A percentile compares a stretch with the other conserved stretches of the same genome.
Conservation (phyloP, 1,140 invertebrate species). For the Ephestia elutella region DNA sequence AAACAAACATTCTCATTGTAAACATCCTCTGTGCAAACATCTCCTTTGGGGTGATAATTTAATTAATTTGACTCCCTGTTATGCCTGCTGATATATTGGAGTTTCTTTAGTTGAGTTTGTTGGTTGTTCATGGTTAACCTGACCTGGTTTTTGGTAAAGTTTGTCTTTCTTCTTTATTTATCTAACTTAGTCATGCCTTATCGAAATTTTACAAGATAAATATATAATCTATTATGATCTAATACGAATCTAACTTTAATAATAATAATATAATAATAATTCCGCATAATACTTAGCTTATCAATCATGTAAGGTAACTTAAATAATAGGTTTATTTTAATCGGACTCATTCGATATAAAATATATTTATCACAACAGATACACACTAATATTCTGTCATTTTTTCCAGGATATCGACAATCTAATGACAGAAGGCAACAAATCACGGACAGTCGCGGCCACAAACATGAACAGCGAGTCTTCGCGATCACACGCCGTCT, state of each 20-base stretch:
- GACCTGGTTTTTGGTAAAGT: neutral
- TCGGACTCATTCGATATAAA: no score
- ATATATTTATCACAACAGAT: no score
- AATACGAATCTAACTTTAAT: no score
- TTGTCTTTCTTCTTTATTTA: no score
- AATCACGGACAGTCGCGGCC: slow-evolving; percentile 97
- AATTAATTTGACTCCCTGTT: neutral
- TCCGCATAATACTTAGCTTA: no score
- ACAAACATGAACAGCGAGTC: slow-evolving; percentile 99
- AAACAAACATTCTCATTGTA: neutral
- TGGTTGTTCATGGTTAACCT: neutral
- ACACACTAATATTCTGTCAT: no score
- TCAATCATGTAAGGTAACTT: no score
- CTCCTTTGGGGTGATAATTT: neutral
- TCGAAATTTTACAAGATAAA: no score
- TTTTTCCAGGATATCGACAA: slow-evolving; percentile 90
- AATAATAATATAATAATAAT: no score
- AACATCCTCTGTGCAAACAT: neutral
- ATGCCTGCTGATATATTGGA: neutral
- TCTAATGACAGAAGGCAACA: slow-evolving; percentile 98
- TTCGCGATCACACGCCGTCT: slow-evolving; percentile 97
- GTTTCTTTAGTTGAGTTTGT: neutral
- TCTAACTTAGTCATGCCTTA: no score
- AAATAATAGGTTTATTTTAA: no score
- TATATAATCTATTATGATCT: no score